A percentile compares a stretch with the other conserved stretches of the same genome.
phyloP scores from a whole-genome alignment of 35 echinoderm and acorn worm genomes.

The Anneissia japonica region DNA sequence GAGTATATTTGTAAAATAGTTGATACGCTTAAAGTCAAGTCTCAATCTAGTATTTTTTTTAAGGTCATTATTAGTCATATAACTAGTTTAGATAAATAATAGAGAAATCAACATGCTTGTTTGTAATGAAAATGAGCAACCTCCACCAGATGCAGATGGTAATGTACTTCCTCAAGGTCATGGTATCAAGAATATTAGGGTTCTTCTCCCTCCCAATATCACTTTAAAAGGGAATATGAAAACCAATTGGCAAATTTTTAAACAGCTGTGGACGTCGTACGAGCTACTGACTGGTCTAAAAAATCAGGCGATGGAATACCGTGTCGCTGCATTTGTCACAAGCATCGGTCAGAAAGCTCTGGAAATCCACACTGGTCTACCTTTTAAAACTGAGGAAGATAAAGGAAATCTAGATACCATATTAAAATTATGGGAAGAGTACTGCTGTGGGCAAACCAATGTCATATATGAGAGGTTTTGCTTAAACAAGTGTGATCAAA shows the following conservation, averaged over 20 bases:
- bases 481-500: conserved; percentile 41
- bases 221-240: neutral
- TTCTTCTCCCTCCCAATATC: neutral
- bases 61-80: too few species aligned
- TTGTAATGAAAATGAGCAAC: too few species aligned
- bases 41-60: too few species aligned
- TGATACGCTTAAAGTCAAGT: too few species aligned
- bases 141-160: neutral
- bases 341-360: neutral
- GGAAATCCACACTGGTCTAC: neutral
- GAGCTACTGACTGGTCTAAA: neutral
- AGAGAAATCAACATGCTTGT: too few species aligned
- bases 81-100: too few species aligned
- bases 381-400: neutral
- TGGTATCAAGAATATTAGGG: neutral
- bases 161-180: neutral
- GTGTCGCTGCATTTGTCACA: neutral
- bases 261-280: neutral
- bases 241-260: neutral
- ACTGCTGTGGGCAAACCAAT: conserved; percentile 19
- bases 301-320: neutral
- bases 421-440: neutral
- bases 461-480: conserved; percentile 36
- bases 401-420: neutral
- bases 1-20: too few species aligned